Conservation (phyloP, 2,888 invertebrate genomes). For the Calliopum simillimum region DNA sequence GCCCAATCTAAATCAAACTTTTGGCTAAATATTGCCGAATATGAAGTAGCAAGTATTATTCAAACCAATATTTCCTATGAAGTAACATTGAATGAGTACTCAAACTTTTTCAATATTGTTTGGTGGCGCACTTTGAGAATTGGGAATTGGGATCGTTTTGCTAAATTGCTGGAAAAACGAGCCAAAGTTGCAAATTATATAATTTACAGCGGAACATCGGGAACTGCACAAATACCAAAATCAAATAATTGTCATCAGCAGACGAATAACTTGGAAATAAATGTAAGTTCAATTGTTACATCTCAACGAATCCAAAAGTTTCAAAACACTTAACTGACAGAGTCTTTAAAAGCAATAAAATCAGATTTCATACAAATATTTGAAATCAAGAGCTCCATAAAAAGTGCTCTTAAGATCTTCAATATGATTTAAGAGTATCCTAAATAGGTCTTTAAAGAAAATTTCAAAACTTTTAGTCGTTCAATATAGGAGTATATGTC, state of each 20-base stretch:
- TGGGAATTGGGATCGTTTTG: slow-evolving; percentile 27
- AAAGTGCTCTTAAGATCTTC: no score
- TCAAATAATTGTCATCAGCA: neutral
- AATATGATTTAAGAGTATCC: no score
- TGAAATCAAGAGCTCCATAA: neutral
- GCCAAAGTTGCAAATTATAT: neutral
- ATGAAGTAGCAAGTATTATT: slow-evolving; percentile 15
- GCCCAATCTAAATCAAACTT: neutral
- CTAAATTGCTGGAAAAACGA: slow-evolving; percentile 25
- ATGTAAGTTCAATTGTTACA: no score
- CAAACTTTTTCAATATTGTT: slow-evolving; percentile 19
- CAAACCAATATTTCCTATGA: neutral
- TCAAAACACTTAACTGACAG: neutral
- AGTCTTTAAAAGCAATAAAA: no score
- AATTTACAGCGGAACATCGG: slow-evolving; percentile 26
- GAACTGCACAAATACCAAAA: slow-evolving; percentile 4
- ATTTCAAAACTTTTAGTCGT: no score
- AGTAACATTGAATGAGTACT: neutral
- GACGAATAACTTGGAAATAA: neutral
- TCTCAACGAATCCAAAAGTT: no score
- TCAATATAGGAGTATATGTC: no score
- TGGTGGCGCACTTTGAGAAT: slow-evolving; percentile 28
- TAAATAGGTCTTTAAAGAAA: no score
- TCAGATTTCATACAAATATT: neutral
- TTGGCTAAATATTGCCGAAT: slow-evolving; percentile 31